Percentiles rank a stretch among this genome's conserved stretches.
Conservation (phyloP, 2,888 invertebrate genomes). For the Mimachlamys varia region DNA sequence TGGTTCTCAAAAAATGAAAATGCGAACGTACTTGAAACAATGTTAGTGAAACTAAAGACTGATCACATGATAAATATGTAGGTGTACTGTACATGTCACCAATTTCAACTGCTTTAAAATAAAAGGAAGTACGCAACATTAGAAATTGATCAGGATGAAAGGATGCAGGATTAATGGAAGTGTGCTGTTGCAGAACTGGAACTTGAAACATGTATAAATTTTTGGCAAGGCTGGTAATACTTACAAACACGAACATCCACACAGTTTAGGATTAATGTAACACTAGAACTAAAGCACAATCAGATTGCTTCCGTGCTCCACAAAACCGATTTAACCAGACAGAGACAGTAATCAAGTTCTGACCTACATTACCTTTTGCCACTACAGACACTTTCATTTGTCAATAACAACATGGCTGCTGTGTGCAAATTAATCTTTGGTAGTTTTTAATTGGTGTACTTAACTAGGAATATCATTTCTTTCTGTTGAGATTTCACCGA, state of each 20-base stretch:
- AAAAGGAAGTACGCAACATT: not conserved
- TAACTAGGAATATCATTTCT: too few relatives aligned
- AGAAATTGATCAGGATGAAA: not conserved
- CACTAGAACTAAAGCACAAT: not conserved
- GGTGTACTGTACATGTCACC: not conserved
- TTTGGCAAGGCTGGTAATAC: constrained; percentile 30
- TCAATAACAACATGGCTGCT: not conserved
- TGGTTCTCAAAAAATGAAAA: too few relatives aligned
- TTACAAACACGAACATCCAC: not conserved
- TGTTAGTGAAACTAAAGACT: too few relatives aligned
- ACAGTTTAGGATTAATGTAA: not conserved
- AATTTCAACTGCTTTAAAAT: not conserved
- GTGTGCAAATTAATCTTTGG: not conserved
- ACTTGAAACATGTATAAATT: not conserved
- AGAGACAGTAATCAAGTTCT: not conserved
- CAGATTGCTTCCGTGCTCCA: not conserved
- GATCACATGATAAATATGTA: not conserved
- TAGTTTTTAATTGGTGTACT: too few relatives aligned
- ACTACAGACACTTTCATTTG: too few relatives aligned
- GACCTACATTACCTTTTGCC: not conserved
- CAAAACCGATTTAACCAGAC: not conserved
- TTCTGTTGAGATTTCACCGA: too few relatives aligned
- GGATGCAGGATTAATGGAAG: not conserved
- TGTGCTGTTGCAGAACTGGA: not conserved
- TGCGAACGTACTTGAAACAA: too few relatives aligned